Evolutionary conservation across 2,113 vertebrate genomes (phyloP), one percentile per base, ranked within the genome.

Genomic region (Pteropus alecto): DNA sequence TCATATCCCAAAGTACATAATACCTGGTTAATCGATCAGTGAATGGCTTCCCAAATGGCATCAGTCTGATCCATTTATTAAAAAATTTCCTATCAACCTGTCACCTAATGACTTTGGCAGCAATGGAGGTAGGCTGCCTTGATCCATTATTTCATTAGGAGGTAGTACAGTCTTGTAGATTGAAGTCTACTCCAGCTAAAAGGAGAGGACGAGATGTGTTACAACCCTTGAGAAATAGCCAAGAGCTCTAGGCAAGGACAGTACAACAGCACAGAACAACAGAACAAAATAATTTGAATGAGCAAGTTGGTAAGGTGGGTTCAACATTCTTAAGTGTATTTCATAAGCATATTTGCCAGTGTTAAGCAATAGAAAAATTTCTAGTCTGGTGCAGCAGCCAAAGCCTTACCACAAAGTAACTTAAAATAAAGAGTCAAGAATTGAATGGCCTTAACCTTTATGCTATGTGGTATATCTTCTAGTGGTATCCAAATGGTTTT

Each of bases 31-130:
- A 90, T 84, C 48, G 54, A 2, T 76, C 54, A 46, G 48, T 67
- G 48, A 86, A 22, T 46, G 33, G 4, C 19, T 90, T 95, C 24
- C 12, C 43, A 78, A 33, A 58, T 48, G 5, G 71, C 9, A 73
- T 74, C 70, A 70, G 2, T 15, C 30, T 54, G 61, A 94, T 73
- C 26, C 7, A 77, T 71, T 60, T 63, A 68, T 87, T 82, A 68
- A n/a, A 81, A 90, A 79, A 83, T 94, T 94, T 67, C 60, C 9
- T 15, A 73, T 58, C 19, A 68, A 88, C n/a, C 21, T 93, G 86
- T 74, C n/a, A 94, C 63, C n/a, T 30, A 81, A 63, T 86, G 35
- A 30, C 82, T 96, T 96, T 58, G 77, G 56, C 21, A 93, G 14
- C 79, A 63, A 22, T 56, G 10, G 46, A 65, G 65, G 43, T 94